Conservation (phyloP, 1,140 invertebrate genomes). For the Calephelis virginiensis region DNA sequence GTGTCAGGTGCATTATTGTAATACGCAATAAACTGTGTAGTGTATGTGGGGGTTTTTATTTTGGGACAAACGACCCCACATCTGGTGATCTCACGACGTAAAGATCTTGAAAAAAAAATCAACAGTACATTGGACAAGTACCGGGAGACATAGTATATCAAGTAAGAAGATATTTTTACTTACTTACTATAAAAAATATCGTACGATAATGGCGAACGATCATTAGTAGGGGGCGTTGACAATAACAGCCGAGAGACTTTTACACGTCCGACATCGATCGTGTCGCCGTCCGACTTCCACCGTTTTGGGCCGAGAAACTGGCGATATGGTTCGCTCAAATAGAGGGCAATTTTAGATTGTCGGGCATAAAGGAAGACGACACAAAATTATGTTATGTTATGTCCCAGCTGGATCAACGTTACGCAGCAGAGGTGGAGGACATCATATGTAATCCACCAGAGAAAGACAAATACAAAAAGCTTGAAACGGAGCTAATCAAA, state of each 20-base stretch:
- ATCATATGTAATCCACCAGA: slow-evolving; percentile 14
- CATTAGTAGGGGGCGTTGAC: neutral
- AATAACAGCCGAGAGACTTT: neutral
- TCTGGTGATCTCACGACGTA: no score
- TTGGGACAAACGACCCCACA: no score
- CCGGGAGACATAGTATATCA: no score
- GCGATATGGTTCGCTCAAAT: slow-evolving; percentile 33
- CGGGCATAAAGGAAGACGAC: slow-evolving; percentile 33
- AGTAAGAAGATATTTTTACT: no score
- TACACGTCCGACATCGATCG: slow-evolving; percentile 19
- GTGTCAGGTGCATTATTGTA: no score
- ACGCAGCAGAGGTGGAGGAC: slow-evolving; percentile 24
- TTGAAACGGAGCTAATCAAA: neutral
- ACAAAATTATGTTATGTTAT: slow-evolving; percentile 32
- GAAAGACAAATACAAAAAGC: slow-evolving; percentile 12
- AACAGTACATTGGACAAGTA: no score
- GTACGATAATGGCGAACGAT: no score
- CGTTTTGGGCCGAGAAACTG: slow-evolving; percentile 27
- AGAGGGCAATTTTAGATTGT: slow-evolving; percentile 31
- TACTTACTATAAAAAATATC: no score
- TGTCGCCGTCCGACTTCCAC: slow-evolving; percentile 22
- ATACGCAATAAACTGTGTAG: no score
- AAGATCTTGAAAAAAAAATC: no score
- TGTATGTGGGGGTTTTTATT: no score
- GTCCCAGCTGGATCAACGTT: slow-evolving; percentile 25